Evolutionary conservation across 2,113 vertebrate species (phyloP), one percentile per base, ranked within the genome.

Genomic region (Dicentrarchus labrax): DNA sequence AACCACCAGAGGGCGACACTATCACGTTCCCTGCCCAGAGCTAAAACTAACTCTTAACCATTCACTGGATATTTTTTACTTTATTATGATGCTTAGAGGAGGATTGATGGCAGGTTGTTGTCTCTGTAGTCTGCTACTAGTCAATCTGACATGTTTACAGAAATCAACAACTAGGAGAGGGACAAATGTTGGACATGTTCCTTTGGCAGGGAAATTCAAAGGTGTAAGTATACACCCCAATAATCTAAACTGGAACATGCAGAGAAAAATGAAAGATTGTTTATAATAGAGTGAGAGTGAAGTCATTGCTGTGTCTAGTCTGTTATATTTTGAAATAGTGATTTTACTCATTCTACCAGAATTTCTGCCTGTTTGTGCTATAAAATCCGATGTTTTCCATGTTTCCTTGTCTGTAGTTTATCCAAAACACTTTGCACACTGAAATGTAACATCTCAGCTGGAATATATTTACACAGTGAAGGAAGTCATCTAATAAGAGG

Each of bases 401-500:
- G 67, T 71, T 65, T 83, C 66, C 36, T 5, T n/a, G 67, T 76
- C 81, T 91, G 82, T 68, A 45, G 61, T 90, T 91, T 79, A 77
- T 80, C 61, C 62, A 83, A 79, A 86, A 89, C 85, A 83, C 54
- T 86, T 79, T 83, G 59, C 86, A 74, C 74, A 6, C 45, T 77
- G 77, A 88, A 67, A 80, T 67, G 82, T 77, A 77, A 57, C 59
- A 73, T 86, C 81, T 90, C 88, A 90, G 88, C 87, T 90, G 90
- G 84, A 90, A 88, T 85, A 82, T 76, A 88, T 89, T 91, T 87
- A 74, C 86, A 79, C 51, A 60, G 84, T 57, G 77, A 85, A 84
- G 91, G 88, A 91, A 93, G 89, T 90, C 88, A 78, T 88, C 61
- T 91, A 88, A 91, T 86, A 89, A 81, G 92, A 88, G 88, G 88